Evolutionary conservation across 2,113 vertebrate species (phyloP).

Genomic region (Phalacrocorax aristotelis): DNA sequence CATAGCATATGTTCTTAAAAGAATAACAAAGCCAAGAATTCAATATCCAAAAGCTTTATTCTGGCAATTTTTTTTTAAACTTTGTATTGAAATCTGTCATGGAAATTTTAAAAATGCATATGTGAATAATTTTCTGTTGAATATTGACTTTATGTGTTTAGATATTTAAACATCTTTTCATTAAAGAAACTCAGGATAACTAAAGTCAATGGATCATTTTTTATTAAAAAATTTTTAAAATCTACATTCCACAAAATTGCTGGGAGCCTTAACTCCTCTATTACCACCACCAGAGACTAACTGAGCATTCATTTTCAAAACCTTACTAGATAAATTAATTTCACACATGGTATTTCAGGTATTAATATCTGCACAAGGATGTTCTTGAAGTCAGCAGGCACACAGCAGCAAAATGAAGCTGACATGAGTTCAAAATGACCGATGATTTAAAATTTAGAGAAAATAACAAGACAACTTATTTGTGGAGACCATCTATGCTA

Average conservation of each 20-base stretch:
- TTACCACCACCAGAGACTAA: neutral
- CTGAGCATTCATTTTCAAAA: neutral
- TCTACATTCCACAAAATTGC: neutral
- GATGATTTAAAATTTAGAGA: constrained; percentile 27
- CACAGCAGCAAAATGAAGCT: neutral
- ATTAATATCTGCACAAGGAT: constrained; percentile 8
- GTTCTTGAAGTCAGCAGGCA: constrained; percentile 3
- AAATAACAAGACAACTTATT: constrained; percentile 37
- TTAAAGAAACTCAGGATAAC: neutral
- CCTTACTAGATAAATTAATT: neutral
- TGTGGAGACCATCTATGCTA: neutral
- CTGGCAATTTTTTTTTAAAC: constrained; percentile 9
- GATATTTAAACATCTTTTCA: constrained; percentile 32
- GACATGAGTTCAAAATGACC: neutral
- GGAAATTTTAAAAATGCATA: constrained; percentile 22
- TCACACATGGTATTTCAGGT: neutral
- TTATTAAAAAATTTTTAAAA: constrained; percentile 2
- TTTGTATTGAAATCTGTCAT: constrained; percentile 25
- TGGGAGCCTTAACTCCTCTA: constrained; percentile 24
- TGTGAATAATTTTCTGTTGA: neutral
- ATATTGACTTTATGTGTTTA: constrained; percentile 26
- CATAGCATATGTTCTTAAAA: neutral
- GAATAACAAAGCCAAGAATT: neutral
- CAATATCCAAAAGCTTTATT: neutral
- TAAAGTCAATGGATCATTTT: neutral